Conservation (phyloP, 2,888 invertebrate genomes). For the Digitonthophagus gazella region DNA sequence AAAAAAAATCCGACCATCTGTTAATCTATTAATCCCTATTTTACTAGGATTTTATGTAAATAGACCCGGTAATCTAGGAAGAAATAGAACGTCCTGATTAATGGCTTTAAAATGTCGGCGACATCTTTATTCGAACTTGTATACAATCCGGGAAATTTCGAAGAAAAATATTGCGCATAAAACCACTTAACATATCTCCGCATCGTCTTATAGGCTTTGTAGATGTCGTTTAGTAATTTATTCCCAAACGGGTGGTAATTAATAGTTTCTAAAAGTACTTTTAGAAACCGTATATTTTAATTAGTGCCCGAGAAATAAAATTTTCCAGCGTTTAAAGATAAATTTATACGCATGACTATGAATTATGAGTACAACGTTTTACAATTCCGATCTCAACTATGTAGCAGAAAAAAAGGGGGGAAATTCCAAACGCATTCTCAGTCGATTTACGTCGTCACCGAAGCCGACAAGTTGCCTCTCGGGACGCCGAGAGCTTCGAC, state of each 20-base stretch:
- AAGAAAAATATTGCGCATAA: not conserved
- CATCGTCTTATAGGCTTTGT: not conserved
- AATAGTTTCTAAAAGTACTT: not conserved
- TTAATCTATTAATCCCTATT: not conserved
- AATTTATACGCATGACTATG: not conserved
- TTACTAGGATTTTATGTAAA: not conserved
- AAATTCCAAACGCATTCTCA: not conserved
- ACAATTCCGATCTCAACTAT: not conserved
- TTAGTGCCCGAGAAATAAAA: not conserved
- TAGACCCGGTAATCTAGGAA: not conserved
- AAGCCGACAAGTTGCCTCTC: conserved; percentile 10
- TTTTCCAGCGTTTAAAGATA: not conserved
- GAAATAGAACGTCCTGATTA: not conserved
- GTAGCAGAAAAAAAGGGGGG: not conserved
- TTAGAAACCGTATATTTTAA: not conserved
- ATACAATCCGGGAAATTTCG: not conserved
- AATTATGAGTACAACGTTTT: too few relatives aligned
- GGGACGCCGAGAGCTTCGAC: conserved; percentile 17
- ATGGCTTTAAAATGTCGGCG: not conserved
- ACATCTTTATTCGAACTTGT: not conserved
- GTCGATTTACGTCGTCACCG: not conserved
- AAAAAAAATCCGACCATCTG: not conserved
- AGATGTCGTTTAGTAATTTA: not conserved
- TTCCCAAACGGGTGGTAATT: not conserved
- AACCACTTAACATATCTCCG: not conserved